Base-by-base conservation (phyloP, 2,888 invertebrate species). In the Papilio elwesi region DNA sequence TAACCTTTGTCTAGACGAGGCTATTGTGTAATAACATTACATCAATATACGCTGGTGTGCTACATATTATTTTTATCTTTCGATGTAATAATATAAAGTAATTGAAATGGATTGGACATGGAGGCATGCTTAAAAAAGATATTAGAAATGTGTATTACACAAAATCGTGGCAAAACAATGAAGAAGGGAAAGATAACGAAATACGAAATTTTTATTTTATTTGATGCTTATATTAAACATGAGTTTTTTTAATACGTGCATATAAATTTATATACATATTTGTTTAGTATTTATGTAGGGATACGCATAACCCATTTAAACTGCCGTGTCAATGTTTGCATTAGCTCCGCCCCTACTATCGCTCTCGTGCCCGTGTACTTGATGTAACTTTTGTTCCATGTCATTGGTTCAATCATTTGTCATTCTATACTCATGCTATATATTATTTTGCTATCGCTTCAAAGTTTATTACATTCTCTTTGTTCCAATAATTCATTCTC, bases 1-100 rank as follows among this genome's bases (percentile, higher is more conserved):
- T n/a, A 65, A 51, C 36, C 38, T 51, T 51, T 65, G 65, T 65
- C 65, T 65, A 65, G 65, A 65, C 65, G 36, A 65, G 51, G 51
- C 51, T n/a, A 36, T 65, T 36, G 51, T 49, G 16, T 49, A 49
- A 65, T 51, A 65, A 49, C 51, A 49, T 64, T 26, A 49, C 48
- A 49, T 48, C 26, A 47, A 49, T 26, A 13, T 4, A 26, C 13
- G 12, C 9, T 26, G 26, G 26, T 26, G 15, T 15, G 13, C 13
- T 49, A 49, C 7, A 64, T 11, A 47, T 43, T 47, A 48, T 48
- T 49, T 47, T 47, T 64, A 48, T 64, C 48, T 62, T 43, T 62
- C 38, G n/a, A 43, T 10, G 2, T 59, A 43, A n/a, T 12, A 43
- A 59, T 59, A 43, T 59, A 43, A 62, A 62, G 43, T 43, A 43